These are phyloP conservation scores for Lepilemur ruficaudatus DNA, from an alignment of 2,797 vertebrate species.

Conservation along the genomic window DNA sequence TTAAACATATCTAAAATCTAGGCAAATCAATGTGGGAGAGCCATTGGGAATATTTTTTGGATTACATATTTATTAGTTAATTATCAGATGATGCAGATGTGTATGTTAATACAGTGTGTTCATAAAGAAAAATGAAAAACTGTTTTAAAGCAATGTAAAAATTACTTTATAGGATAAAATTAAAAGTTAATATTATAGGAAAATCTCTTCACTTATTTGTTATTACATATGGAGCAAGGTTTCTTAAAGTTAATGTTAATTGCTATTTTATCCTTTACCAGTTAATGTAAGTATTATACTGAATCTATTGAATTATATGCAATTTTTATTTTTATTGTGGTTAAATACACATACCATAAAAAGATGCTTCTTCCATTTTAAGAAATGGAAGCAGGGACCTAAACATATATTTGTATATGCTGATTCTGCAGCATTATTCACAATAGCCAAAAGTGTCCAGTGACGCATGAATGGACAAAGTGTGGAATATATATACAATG, in stretches of 20 bases:
- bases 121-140: not conserved
- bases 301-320: not conserved
- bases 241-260: not conserved
- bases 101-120: not conserved
- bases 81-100: not conserved
- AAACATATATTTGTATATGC: not conserved
- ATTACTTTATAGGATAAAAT: not conserved
- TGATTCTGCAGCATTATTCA: not conserved
- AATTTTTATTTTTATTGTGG: not conserved
- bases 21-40: not conserved
- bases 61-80: not conserved
- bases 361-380: not conserved
- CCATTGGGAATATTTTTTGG: not conserved
- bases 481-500: not conserved
- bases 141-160: not conserved
- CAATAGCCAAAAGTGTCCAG: not conserved
- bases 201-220: not conserved
- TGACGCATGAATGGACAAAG: not conserved
- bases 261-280: not conserved
- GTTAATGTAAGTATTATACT: not conserved
- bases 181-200: not conserved
- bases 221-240: not conserved
- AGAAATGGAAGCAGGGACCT: not conserved
- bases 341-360: not conserved
- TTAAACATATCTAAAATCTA: too few relatives aligned